Evolutionary conservation across 2,888 invertebrate genomes (phyloP).

Genomic region (Helleia helle): DNA sequence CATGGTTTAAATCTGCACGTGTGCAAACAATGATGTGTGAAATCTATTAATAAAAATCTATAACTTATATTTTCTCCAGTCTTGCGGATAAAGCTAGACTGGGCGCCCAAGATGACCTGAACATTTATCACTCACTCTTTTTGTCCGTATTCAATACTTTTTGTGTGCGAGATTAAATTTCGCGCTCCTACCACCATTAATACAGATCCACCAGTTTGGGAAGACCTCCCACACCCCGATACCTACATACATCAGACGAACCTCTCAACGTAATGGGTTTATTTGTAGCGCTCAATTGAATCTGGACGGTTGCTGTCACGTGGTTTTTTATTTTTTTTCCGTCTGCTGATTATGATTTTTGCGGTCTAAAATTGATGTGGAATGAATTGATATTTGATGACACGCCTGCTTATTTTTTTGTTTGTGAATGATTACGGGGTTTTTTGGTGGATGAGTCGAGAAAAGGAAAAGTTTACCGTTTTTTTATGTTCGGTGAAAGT

Average conservation of each 20-base stretch:
- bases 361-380: constrained; percentile 39
- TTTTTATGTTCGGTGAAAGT: neutral
- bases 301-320: constrained; percentile 41
- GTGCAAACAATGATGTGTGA: no score
- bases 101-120: constrained; percentile 36
- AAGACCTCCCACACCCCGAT: constrained; percentile 29
- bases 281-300: constrained; percentile 23
- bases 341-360: constrained; percentile 70
- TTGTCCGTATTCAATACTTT: constrained; percentile 67
- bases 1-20: no score
- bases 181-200: constrained; percentile 64
- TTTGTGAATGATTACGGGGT: constrained; percentile 6
- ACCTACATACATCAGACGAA: constrained; percentile 2
- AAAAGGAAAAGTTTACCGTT: neutral
- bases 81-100: no score
- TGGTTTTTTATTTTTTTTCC: constrained; percentile 47
- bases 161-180: constrained; percentile 70
- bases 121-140: constrained; percentile 64
- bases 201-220: constrained; percentile 38
- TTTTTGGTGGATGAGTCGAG: neutral
- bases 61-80: no score
- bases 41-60: no score
- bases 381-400: constrained; percentile 48
- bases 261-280: constrained; percentile 12
- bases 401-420: constrained; percentile 21